Evolutionary conservation across 2,113 vertebrate species (phyloP).

Genomic region (Cacatua alba): DNA sequence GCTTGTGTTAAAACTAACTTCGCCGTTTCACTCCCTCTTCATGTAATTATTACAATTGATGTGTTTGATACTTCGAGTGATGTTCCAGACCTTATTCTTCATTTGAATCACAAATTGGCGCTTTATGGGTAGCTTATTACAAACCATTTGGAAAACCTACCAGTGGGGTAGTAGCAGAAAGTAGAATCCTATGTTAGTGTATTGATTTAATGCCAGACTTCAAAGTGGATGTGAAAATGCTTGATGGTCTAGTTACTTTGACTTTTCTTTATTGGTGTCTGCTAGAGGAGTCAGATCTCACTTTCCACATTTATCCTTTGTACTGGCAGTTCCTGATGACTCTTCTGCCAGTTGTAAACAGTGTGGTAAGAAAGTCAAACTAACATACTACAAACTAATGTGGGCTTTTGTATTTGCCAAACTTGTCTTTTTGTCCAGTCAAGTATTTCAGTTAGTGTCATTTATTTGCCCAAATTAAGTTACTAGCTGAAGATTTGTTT

Average conservation of each 20-base stretch:
- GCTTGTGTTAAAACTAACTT: neutral
- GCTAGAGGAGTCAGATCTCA: conserved; percentile 53
- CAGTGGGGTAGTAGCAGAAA: conserved; percentile 39
- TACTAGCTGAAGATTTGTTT: conserved; percentile 57
- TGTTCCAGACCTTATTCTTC: conserved; percentile 44
- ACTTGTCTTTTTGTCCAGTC: conserved; percentile 42
- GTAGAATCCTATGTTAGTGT: conserved; percentile 43
- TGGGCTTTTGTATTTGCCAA: conserved; percentile 69
- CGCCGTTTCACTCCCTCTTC: neutral
- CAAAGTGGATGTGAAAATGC: conserved; percentile 43
- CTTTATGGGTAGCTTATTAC: conserved; percentile 26
- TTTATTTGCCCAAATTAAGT: conserved; percentile 8
- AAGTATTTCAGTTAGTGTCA: conserved; percentile 51
- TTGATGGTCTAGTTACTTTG: conserved; percentile 54
- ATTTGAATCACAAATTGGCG: conserved; percentile 54
- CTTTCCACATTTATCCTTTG: conserved; percentile 67
- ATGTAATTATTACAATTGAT: neutral
- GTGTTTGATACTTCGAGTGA: neutral
- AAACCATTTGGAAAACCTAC: conserved; percentile 45
- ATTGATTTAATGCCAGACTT: conserved; percentile 61
- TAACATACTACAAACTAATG: conserved; percentile 67
- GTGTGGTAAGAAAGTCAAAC: conserved; percentile 72
- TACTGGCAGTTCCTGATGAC: conserved; percentile 68
- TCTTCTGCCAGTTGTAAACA: conserved; percentile 73
- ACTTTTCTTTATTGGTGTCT: conserved; percentile 45